Evolutionary conservation across 2,113 vertebrate species (phyloP), one percentile per base, ranked within the genome.

Genomic region (Uria lomvia): DNA sequence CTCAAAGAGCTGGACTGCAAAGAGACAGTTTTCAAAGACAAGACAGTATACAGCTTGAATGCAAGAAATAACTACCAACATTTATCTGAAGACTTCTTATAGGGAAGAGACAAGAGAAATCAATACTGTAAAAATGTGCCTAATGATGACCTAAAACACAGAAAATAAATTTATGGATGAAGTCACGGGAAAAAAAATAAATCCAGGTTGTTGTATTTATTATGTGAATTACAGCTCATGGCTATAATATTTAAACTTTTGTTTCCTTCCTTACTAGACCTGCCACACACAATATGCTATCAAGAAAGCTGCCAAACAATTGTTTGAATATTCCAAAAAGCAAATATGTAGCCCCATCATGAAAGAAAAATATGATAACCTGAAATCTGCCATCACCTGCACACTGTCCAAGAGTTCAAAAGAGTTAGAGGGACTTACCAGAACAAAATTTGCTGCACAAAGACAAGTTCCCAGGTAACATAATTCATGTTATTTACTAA

Each of bases 291-390:
- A 88, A 91, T 66, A 95, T 86, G 71, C 75, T 85, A 55, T 6
- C 66, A 87, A 76, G 50, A 72, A 90, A 90, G 81, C 58, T 96
- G 91, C 81, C 91, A 94, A 95, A 42, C 60, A 70, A 72, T 88
- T 87, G 82, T 94, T 88, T 75, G 29, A 94, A 42, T 74, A 73
- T 63, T 82, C 67, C n/a, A 80, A 76, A 82, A 81, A 91, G 53
- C 73, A 95, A 92, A 22, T 36, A 40, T 1, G 6, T 49, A 91
- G 91, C 74, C 74, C 53, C 45, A 66, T 29, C 4, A 2, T 20
- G 36, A 49, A 49, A 79, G 79, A 93, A 22, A 92, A 92, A 19
- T 30, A 75, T 0, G 6, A 86, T 47, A 88, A 53, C 60, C 83
- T 87, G 74, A 87, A 94, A 91, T 78, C 40, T 67, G 49, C 47